Evolutionary conservation across 2,113 vertebrate species (phyloP), one percentile per base, ranked within the genome.

Genomic region (Marmota flaviventris): DNA sequence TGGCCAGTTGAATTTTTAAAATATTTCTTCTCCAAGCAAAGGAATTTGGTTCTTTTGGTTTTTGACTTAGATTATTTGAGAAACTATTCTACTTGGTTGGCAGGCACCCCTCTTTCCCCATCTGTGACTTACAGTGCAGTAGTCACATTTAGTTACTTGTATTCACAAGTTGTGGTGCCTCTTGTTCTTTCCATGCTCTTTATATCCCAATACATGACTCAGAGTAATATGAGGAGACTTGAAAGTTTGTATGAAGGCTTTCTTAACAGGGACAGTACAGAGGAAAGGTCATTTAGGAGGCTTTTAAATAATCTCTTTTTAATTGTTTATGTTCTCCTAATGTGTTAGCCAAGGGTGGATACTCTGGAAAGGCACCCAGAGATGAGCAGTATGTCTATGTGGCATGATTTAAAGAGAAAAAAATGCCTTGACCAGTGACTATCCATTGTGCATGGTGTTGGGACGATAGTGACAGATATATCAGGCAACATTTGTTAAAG

Each of bases 391-490:
- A 13, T 78, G n/a, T 58, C 42, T 51, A 1, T 65, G 0, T 18
- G 69, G 3, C 24, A 2, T 12, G 53, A 16, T 17, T 37, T 78
- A 51, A 45, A 84, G 29, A 32, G 45, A 25, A 16, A 24, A 24
- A 1, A 24, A 16, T 20, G 14, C 51, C 24, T 8, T 29, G 37
- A 45, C 29, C 45, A 17, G 10, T 39, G 86, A 17, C 27, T 53
- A n/a, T 18, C n/a, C 70, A 22, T 27, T 51, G n/a, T 29, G 5
- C 8, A 0, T 53, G 24, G 20, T 75, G 5, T 67, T 37, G 34
- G 6, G 10, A 4, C 16, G 20, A 22, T 81, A 10, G 25, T 2
- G 1, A 48, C 51, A 69, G 81, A 12, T n/a, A 25, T 0, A 16
- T n/a, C 56, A 58, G 34, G 58, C 2, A 10, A 0, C 76, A 34